Conservation (phyloP, 2,797 vertebrate species). For the Phrynocephalus vlangalii region DNA sequence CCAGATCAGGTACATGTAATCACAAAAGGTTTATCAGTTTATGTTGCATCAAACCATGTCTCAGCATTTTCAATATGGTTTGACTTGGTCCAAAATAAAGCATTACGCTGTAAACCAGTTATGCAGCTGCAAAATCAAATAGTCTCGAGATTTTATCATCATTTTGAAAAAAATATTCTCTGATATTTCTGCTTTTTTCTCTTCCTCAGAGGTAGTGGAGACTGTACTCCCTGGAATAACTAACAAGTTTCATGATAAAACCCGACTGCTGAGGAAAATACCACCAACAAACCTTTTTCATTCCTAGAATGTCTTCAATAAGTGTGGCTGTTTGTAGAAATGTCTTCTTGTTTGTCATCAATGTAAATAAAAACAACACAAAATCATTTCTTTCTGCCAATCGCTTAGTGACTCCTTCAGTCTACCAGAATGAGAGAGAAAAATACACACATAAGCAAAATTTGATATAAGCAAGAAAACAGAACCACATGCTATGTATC, state of each 20-base stretch:
- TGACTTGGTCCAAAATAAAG: too few relatives aligned
- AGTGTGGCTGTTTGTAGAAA: conserved; percentile 97
- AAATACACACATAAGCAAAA: conserved; percentile 45
- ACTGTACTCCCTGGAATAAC: neutral
- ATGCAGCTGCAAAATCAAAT: neutral
- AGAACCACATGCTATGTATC: too few relatives aligned
- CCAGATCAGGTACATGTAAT: neutral
- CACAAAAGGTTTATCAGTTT: neutral
- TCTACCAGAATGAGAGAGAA: conserved; percentile 77
- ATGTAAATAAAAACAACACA: conserved; percentile 94
- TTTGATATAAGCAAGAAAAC: fast-evolving
- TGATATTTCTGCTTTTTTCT: neutral
- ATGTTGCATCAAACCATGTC: neutral
- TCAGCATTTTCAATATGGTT: neutral
- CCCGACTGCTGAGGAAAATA: too few relatives aligned
- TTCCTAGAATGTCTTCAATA: conserved; percentile 96
- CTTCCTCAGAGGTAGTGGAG: neutral
- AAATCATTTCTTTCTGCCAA: conserved; percentile 95
- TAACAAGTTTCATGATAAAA: neutral
- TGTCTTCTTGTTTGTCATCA: conserved; percentile 99
- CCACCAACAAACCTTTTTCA: conserved; percentile 90
- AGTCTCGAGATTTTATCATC: too few relatives aligned
- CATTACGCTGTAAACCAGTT: neutral
- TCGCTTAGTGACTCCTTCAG: conserved; percentile 93
- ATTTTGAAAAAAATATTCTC: neutral